These are phyloP conservation scores for Habropoda laboriosa DNA, from an alignment of 1,140 invertebrate genomes.

Conservation along the genomic window DNA sequence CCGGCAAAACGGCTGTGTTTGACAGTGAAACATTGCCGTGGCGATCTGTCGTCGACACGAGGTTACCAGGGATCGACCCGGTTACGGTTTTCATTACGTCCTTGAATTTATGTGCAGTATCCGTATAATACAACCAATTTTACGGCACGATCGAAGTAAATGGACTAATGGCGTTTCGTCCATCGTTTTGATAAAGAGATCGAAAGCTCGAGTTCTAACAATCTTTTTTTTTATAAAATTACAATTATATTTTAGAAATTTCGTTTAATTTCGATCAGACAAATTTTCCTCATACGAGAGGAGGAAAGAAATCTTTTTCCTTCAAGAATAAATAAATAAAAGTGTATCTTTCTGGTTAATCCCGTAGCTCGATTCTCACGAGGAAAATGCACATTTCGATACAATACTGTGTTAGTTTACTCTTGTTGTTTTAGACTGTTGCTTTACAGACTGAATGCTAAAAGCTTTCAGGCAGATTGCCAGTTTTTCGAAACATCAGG, in stretches of 20 bases:
- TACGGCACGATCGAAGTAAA: slow-evolving; percentile 11
- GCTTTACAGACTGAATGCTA: not conserved
- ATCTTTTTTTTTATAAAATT: slow-evolving; percentile 12
- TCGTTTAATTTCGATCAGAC: not conserved
- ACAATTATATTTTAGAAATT: not conserved
- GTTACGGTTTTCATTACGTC: slow-evolving; percentile 35
- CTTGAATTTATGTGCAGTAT: slow-evolving; percentile 32
- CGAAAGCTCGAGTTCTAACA: not conserved
- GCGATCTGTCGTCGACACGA: slow-evolving; percentile 24
- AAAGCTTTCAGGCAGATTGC: slow-evolving; percentile 41
- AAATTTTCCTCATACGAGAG: no score
- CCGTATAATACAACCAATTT: slow-evolving; percentile 23
- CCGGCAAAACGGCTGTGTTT: slow-evolving; percentile 15
- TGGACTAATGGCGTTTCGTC: not conserved
- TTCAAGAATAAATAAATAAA: no score
- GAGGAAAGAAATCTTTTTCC: no score
- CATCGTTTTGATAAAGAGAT: not conserved
- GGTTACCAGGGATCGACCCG: slow-evolving; percentile 27
- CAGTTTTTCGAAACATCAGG: slow-evolving; percentile 6
- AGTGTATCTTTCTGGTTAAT: no score
- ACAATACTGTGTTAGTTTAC: not conserved
- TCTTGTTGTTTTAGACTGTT: slow-evolving; percentile 11
- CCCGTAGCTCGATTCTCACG: no score
- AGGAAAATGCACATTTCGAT: no score
- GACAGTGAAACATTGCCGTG: slow-evolving; percentile 51